phyloP scores from a whole-genome alignment of 2,888 invertebrate species.

The Lepidocyrtoides sp. region DNA sequence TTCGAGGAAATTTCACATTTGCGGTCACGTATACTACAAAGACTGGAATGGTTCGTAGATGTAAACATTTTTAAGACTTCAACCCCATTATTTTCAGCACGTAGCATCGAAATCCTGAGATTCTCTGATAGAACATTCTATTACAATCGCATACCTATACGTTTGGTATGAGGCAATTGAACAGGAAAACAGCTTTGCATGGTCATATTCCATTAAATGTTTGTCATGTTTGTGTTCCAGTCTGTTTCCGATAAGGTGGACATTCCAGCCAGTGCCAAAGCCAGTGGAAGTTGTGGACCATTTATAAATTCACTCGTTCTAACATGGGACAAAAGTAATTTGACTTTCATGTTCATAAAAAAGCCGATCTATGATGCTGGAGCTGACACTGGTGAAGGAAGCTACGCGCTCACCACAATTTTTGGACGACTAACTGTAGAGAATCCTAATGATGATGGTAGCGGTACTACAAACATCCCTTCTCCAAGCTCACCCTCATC shows the following conservation, averaged over 20 bases:
- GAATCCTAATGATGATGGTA: constrained; percentile 68
- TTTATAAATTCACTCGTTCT: constrained; percentile 69
- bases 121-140: background rate
- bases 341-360: constrained; percentile 79
- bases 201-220: background rate
- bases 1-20: constrained; percentile 69
- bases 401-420: constrained; percentile 63
- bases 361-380: constrained; percentile 63
- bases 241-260: constrained; percentile 62
- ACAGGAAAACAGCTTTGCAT: background rate
- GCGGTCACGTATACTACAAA: constrained; percentile 59
- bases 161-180: background rate
- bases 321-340: constrained; percentile 65
- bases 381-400: constrained; percentile 66
- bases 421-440: constrained; percentile 62
- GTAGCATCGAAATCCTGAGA: background rate
- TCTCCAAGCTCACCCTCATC: constrained; percentile 35
- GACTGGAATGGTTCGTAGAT: constrained; percentile 24
- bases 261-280: constrained; percentile 68
- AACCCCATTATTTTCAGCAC: constrained; percentile 3
- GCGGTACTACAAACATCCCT: background rate
- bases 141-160: background rate
- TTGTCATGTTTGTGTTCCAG: constrained; percentile 44
- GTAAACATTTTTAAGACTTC: background rate
- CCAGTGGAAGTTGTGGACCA: constrained; percentile 66